These are phyloP conservation scores for Haplochromis vanheusdeni DNA, from an alignment of 2,113 vertebrate species.

Conservation along the genomic window DNA sequence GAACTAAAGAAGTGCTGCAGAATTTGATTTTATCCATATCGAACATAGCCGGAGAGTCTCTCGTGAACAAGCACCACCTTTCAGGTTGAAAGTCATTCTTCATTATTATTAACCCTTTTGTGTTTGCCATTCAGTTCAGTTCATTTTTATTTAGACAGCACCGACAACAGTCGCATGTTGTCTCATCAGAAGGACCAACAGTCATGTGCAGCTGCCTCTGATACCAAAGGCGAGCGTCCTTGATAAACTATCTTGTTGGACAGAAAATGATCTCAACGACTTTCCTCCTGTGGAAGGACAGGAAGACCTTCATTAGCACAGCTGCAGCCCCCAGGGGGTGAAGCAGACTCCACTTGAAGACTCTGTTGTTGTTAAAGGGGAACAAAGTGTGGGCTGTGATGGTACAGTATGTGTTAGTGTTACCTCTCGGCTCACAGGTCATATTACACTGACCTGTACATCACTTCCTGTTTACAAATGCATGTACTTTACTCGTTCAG, in stretches of 20 bases:
- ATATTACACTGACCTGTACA: not conserved
- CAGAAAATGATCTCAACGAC: not conserved
- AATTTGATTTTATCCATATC: not conserved
- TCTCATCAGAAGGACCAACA: not conserved
- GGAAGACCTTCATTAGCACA: slow-evolving; percentile 51
- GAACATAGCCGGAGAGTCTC: not conserved
- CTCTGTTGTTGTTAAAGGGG: not conserved
- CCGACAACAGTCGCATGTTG: fast-evolving
- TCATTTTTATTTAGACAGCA: not conserved
- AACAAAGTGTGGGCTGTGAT: not conserved
- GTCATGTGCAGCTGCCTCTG: not conserved
- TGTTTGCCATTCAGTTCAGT: not conserved
- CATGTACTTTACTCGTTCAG: not conserved
- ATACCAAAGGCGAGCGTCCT: not conserved
- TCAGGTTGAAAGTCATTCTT: not conserved
- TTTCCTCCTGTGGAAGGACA: slow-evolving; percentile 32
- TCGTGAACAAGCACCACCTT: not conserved
- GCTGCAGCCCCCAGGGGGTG: slow-evolving; percentile 30
- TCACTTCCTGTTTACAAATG: slow-evolving; percentile 49
- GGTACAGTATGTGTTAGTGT: not conserved
- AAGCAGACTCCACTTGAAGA: not conserved
- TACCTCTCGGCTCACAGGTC: slow-evolving; percentile 24
- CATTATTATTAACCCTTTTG: not conserved
- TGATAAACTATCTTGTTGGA: not conserved
- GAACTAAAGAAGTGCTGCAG: not conserved